phyloP scores from a whole-genome alignment of 2,797 vertebrate genomes.

The Xerus rutilus region DNA sequence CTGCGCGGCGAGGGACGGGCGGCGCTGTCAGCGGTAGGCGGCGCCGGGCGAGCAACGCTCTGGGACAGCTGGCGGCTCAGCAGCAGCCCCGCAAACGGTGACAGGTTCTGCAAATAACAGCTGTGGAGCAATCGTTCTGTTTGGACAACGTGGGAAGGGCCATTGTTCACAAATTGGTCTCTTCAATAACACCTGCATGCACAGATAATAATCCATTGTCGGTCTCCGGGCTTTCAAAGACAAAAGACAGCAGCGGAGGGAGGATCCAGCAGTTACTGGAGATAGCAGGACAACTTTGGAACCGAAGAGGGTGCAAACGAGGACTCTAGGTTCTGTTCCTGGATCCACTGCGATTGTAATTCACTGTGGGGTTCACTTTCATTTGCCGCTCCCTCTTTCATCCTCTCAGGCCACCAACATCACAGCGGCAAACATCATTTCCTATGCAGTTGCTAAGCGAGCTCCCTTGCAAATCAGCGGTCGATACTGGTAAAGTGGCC shows the following conservation, averaged over 20 bases:
- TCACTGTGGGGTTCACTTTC: background rate
- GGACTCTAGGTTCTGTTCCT: constrained; percentile 66
- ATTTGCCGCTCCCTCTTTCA: background rate
- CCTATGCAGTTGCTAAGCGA: constrained; percentile 53
- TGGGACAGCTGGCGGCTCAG: constrained; percentile 73
- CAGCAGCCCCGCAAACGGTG: constrained; percentile 22
- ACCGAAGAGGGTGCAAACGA: constrained; percentile 55
- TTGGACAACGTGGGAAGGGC: constrained; percentile 84
- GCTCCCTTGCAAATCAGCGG: constrained; percentile 39
- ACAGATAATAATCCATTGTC: constrained; percentile 82
- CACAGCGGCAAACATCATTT: background rate
- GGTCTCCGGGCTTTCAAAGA: constrained; percentile 67
- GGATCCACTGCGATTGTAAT: background rate
- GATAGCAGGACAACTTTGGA: constrained; percentile 48
- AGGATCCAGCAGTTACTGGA: constrained; percentile 57
- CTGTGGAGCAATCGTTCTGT: constrained; percentile 80
- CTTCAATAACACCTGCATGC: constrained; percentile 82
- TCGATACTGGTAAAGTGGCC: constrained; percentile 53
- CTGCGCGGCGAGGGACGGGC: background rate
- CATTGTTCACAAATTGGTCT: constrained; percentile 84
- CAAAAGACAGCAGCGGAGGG: constrained; percentile 78
- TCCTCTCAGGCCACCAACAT: background rate
- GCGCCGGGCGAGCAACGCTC: background rate
- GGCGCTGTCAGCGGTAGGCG: constrained; percentile 61
- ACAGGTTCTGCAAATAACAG: constrained; percentile 83